phyloP scores from a whole-genome alignment of 2,888 invertebrate genomes.

The Philaethria dido region DNA sequence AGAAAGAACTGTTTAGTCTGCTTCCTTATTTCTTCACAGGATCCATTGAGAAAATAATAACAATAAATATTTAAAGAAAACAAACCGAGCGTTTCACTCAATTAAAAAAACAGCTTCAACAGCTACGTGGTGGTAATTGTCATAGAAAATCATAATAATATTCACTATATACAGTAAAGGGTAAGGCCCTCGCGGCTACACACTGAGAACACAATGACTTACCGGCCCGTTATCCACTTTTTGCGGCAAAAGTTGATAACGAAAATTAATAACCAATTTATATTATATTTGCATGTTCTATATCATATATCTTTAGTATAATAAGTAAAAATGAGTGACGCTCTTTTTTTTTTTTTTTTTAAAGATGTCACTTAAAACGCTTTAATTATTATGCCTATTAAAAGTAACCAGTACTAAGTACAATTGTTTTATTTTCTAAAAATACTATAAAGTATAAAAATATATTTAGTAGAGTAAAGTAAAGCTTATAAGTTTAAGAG shows the following conservation, averaged over 20 bases:
- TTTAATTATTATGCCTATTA: not conserved
- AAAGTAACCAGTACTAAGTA: not conserved
- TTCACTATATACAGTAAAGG: not conserved
- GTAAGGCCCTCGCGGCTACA: not conserved
- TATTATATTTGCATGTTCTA: too few relatives aligned
- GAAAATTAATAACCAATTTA: not conserved
- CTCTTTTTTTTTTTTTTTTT: too few relatives aligned
- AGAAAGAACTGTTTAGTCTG: not conserved
- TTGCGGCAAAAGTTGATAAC: constrained; percentile 6
- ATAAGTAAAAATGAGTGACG: too few relatives aligned
- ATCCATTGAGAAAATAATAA: not conserved
- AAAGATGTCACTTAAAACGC: too few relatives aligned
- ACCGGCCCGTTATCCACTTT: constrained; percentile 14
- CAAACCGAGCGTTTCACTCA: not conserved
- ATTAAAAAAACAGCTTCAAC: not conserved
- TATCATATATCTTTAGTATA: too few relatives aligned
- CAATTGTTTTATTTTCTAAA: not conserved
- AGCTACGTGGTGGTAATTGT: not conserved
- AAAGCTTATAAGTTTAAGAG: not conserved
- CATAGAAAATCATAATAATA: not conserved
- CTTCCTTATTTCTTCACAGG: not conserved
- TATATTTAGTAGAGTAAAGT: not conserved
- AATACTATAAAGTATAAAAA: not conserved
- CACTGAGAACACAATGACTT: not conserved
- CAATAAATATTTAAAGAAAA: not conserved